A percentile compares a stretch with the other conserved stretches of the same genome.
Conservation (phyloP, 2,888 invertebrate species). For the Pelosia muscerda region DNA sequence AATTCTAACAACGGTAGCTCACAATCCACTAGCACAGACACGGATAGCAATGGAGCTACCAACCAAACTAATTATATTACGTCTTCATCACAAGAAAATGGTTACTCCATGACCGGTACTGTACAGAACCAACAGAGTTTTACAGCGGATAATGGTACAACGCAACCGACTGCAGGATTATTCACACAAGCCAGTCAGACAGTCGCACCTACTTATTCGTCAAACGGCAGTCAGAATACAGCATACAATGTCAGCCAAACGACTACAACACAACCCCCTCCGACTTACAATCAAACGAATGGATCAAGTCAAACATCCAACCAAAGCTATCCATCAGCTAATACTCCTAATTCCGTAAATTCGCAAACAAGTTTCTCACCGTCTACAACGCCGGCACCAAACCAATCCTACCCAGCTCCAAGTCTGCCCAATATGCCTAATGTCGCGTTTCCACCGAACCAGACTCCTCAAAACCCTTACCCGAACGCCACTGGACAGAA, state of each 20-base stretch:
- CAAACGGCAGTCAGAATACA: slow-evolving; percentile 65
- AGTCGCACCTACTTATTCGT: slow-evolving; percentile 64
- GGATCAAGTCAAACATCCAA: slow-evolving; percentile 65
- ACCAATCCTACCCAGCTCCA: slow-evolving; percentile 67
- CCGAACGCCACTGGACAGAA: slow-evolving; percentile 83
- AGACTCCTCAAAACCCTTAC: slow-evolving; percentile 72
- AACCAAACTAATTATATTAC: slow-evolving; percentile 80
- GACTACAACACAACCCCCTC: slow-evolving; percentile 67
- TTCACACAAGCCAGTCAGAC: slow-evolving; percentile 66
- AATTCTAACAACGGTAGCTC: slow-evolving; percentile 70
- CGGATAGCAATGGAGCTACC: slow-evolving; percentile 66
- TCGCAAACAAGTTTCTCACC: slow-evolving; percentile 75
- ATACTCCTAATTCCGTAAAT: slow-evolving; percentile 68
- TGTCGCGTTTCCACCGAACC: slow-evolving; percentile 70
- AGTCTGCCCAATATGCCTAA: slow-evolving; percentile 72
- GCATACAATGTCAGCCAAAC: slow-evolving; percentile 65
- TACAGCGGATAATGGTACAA: slow-evolving; percentile 63
- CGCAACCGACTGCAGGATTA: slow-evolving; percentile 66
- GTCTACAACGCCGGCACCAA: slow-evolving; percentile 77
- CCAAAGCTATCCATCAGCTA: slow-evolving; percentile 62
- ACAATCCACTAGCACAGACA: slow-evolving; percentile 64
- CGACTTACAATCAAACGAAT: slow-evolving; percentile 67
- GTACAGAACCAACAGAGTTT: slow-evolving; percentile 71
- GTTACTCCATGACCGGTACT: slow-evolving; percentile 63
- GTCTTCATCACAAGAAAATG: slow-evolving; percentile 76